Evolutionary conservation across 2,888 invertebrate genomes (phyloP).

Genomic region (Homarus gammarus): DNA sequence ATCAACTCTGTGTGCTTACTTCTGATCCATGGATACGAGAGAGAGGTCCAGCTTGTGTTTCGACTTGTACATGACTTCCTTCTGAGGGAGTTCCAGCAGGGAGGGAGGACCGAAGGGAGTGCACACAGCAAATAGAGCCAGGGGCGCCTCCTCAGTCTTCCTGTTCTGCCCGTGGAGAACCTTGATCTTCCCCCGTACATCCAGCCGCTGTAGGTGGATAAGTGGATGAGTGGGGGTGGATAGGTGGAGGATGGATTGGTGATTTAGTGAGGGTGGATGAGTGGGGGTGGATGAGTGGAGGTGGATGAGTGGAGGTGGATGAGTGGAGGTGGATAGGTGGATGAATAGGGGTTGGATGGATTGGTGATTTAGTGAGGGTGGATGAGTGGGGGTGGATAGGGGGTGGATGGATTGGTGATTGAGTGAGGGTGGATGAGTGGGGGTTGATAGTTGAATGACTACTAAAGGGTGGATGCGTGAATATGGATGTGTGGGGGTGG

Average conservation of each 20-base stretch:
- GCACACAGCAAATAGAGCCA: conserved; percentile 97
- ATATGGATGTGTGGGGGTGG: no score
- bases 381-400: no score
- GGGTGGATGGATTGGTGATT: neutral
- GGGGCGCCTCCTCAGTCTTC: conserved; percentile 94
- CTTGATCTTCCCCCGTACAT: conserved; percentile 97
- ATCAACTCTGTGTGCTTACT: no score
- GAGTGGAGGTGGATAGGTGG: neutral
- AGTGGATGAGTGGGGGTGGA: neutral
- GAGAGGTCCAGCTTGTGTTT: conserved; percentile 99
- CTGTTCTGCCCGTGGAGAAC: conserved; percentile 97
- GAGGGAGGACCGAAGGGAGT: conserved; percentile 99
- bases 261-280: conserved; percentile 33
- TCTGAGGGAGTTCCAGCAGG: conserved; percentile 96
- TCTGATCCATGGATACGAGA: conserved; percentile 97
- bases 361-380: no score
- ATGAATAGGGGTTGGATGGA: no score
- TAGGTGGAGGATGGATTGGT: conserved; percentile 34
- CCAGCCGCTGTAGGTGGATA: conserved; percentile 88
- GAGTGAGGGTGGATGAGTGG: neutral
- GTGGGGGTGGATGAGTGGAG: conserved; percentile 23
- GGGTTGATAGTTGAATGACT: neutral
- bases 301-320: neutral
- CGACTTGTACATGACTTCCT: conserved; percentile 99
- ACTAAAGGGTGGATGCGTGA: no score